Evolutionary conservation across 1,140 invertebrate genomes (phyloP).

Genomic region (Epicauta chinensis): DNA sequence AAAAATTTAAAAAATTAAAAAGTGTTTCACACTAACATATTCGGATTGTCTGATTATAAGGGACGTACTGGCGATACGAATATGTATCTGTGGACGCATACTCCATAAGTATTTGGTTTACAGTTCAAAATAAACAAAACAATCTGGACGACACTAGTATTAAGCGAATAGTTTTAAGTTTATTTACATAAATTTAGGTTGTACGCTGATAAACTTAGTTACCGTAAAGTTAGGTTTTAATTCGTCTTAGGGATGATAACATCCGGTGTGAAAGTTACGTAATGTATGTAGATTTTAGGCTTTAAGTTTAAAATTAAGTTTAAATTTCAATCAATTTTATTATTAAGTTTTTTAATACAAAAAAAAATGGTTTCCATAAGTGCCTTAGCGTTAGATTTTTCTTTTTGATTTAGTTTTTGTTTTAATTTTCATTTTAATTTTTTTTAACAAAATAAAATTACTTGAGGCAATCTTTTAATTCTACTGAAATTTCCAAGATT

Average conservation of each 20-base stretch:
- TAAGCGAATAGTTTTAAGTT: conserved; percentile 2
- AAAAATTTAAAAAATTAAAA: no score
- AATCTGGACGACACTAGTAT: background rate
- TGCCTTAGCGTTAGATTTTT: no score
- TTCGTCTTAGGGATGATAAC: background rate
- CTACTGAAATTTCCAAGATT: conserved; percentile 10
- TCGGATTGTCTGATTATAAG: no score
- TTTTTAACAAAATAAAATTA: background rate
- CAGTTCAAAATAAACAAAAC: background rate
- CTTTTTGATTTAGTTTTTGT: background rate
- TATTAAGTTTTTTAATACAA: background rate
- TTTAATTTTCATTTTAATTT: conserved; percentile 6
- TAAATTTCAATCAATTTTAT: background rate
- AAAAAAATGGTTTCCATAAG: no score
- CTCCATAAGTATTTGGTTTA: no score
- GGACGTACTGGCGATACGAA: no score
- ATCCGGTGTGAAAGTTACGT: conserved; percentile 15
- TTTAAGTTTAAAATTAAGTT: conserved; percentile 2
- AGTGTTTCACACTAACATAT: no score
- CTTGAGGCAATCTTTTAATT: background rate
- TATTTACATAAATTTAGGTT: background rate
- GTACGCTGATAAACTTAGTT: no score
- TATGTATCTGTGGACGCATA: no score
- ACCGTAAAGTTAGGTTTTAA: background rate
- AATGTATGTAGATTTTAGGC: background rate